Evolutionary conservation across 2,797 vertebrate species (phyloP).

Genomic region (Etheostoma perlongum): DNA sequence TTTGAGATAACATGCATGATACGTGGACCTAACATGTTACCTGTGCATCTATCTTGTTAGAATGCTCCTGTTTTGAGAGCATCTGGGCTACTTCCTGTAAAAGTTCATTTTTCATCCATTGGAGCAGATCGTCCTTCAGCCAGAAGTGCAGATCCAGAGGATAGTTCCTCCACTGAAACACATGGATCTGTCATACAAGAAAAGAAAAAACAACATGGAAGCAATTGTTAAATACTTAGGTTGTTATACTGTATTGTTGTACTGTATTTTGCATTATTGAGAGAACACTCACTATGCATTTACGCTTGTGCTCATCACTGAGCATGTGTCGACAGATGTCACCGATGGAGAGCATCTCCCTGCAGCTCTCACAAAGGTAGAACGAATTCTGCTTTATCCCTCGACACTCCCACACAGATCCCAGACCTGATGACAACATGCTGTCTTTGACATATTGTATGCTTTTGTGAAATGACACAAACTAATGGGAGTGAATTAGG

Average conservation of each 20-base stretch:
- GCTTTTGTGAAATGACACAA: not conserved
- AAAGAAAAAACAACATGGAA: no score
- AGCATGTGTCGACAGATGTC: conserved; percentile 67
- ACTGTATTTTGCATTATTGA: not conserved
- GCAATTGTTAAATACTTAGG: not conserved
- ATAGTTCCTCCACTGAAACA: conserved; percentile 44
- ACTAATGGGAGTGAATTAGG: not conserved
- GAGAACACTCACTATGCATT: conserved; percentile 62
- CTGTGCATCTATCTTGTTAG: conserved; percentile 46
- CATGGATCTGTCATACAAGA: not conserved
- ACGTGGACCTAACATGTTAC: conserved; percentile 33
- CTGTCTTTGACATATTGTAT: not conserved
- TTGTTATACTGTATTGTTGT: not conserved
- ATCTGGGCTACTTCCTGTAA: not conserved
- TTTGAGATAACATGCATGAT: not conserved
- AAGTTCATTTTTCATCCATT: not conserved
- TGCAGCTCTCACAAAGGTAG: conserved; percentile 78
- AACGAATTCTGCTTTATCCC: conserved; percentile 24
- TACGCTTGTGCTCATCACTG: conserved; percentile 45
- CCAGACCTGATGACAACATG: conserved; percentile 61
- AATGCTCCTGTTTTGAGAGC: conserved; percentile 41
- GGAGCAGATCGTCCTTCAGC: not conserved
- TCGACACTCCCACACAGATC: conserved; percentile 71
- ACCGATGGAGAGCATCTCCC: not conserved
- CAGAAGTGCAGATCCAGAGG: conserved; percentile 30